phyloP scores from a whole-genome alignment of 2,797 vertebrate species.

The Acanthiza pusilla region DNA sequence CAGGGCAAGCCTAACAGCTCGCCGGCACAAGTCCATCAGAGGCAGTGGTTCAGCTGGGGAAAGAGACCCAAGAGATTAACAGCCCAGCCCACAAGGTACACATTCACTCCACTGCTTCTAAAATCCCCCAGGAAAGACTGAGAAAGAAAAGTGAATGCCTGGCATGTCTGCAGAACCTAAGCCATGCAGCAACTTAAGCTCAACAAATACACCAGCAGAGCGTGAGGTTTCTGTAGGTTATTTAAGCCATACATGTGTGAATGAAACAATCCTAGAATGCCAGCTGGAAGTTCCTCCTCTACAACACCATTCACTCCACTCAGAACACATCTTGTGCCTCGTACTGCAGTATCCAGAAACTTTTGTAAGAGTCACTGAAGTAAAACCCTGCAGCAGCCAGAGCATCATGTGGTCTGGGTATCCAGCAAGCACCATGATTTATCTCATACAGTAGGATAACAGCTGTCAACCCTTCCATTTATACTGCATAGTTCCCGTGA shows the following conservation, averaged over 20 bases:
- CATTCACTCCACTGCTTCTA: not conserved
- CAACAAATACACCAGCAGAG: not conserved
- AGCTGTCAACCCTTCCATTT: not conserved
- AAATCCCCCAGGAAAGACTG: fast-evolving
- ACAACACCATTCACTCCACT: not conserved
- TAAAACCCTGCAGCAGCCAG: not conserved
- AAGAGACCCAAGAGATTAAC: not conserved
- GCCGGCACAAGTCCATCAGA: constrained; percentile 95
- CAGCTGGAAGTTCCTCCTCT: not conserved
- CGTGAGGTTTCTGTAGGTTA: not conserved
- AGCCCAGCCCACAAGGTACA: not conserved
- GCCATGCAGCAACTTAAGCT: not conserved
- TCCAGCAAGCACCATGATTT: not conserved
- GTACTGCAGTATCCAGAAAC: not conserved
- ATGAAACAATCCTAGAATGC: not conserved
- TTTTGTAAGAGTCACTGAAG: not conserved
- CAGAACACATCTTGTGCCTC: not conserved
- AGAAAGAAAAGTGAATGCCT: not conserved
- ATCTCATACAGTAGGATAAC: not conserved
- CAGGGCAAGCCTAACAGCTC: constrained; percentile 90
- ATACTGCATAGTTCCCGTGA: not conserved
- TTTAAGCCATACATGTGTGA: not conserved
- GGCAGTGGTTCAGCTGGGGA: constrained; percentile 91
- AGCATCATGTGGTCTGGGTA: not conserved
- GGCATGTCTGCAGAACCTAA: not conserved